A percentile compares a stretch with the other conserved stretches of the same genome.
Evolutionary conservation across 2,888 invertebrate genomes (phyloP).

Genomic region (Volucella bombylans): DNA sequence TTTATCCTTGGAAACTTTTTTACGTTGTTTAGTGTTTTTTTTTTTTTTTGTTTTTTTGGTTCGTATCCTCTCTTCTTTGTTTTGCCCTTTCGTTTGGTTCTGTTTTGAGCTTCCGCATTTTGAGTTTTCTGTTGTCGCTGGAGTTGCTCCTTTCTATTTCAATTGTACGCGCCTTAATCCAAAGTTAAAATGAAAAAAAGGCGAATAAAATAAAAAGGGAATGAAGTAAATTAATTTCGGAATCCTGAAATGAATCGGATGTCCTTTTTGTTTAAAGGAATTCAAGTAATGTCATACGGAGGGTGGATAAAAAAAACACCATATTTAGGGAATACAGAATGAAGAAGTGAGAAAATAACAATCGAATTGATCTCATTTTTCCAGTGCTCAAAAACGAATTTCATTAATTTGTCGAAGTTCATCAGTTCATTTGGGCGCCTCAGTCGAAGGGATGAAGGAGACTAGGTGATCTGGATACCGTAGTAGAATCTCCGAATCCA

Average conservation of each 20-base stretch:
- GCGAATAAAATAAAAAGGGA: conserved; percentile 22
- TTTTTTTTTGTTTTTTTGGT: conserved; percentile 77
- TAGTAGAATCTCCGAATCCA: no score
- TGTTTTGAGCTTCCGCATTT: conserved; percentile 66
- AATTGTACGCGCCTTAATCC: conserved; percentile 13
- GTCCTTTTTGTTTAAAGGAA: conserved; percentile 21
- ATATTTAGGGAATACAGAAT: background rate
- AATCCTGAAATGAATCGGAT: conserved; percentile 12
- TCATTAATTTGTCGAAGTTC: conserved; percentile 30
- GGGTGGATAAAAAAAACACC: conserved; percentile 14
- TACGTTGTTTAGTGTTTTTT: conserved; percentile 24
- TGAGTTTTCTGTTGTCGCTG: conserved; percentile 27
- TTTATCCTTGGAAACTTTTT: conserved; percentile 78
- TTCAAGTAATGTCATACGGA: conserved; percentile 19
- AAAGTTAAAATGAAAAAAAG: conserved; percentile 19
- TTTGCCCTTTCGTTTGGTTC: conserved; percentile 78
- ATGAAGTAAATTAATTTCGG: conserved; percentile 54
- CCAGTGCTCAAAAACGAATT: background rate
- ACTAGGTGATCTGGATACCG: conserved; percentile 7
- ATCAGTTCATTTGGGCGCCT: background rate
- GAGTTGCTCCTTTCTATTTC: conserved; percentile 56
- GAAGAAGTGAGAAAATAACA: background rate
- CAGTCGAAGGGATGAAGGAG: conserved; percentile 10
- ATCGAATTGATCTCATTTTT: background rate
- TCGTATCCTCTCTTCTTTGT: conserved; percentile 72